Base-by-base conservation (phyloP, 2,888 invertebrate species). In the Trachelus tabidus region DNA sequence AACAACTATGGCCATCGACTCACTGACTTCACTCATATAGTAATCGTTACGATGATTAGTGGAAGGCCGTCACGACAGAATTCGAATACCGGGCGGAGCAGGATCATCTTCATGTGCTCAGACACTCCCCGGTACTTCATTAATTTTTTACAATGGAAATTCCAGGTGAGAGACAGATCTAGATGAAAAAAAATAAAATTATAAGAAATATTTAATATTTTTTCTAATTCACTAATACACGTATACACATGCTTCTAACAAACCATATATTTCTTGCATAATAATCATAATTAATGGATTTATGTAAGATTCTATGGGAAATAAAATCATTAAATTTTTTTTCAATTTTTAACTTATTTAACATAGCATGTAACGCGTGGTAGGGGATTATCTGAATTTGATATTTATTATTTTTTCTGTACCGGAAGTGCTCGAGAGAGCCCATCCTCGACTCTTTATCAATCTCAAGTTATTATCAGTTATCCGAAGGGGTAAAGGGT, bases 11-110 rank as follows among this genome's bases (percentile, higher is more conserved):
- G 9, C 40, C 40, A 56, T 56, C 40, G 40, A 56, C 40, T 56
- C 23, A 23, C 40, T 56, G 40, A 56, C 40, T 56, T 9, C 40
- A 23, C 40, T 76, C 34, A 34, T 68, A 33, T 81, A 77, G 81
- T 79, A 85, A 87, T 88, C 85, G 85, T 86, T 84, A 83, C 75
- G 83, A 86, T 90, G 89, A 90, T 89, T 89, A 89, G 89, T 90
- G 87, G 85, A 81, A 81, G 81, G 82, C 83, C 85, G 87, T 87
- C 90, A 90, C 89, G 88, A 86, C 83, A 88, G 85, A 87, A 82
- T 86, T 87, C 86, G 85, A 89, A 85, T 88, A 85, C 86, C 87
- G 86, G 87, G 73, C 69, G 77, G 78, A 80, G 76, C 79, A 15
- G 73, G 34, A 73, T 82, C 82, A 79, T 79, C 73, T 75, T 35